Base-by-base conservation (phyloP, 2,888 invertebrate genomes). In the Dugesia japonica region DNA sequence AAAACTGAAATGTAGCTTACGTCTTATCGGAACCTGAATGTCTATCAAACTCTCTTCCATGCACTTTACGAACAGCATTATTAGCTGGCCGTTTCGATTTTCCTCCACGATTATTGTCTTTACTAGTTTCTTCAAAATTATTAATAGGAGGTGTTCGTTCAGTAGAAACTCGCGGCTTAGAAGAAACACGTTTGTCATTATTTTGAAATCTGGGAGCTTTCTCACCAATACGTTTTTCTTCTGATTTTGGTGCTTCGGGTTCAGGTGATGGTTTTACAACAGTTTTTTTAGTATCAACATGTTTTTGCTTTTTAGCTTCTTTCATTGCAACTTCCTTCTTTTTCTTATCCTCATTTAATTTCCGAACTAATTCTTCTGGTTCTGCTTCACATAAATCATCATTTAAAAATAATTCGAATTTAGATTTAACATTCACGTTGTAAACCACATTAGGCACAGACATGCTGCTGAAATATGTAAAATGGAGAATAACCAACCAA, bases 1-100 rank as follows among this genome's bases (percentile, higher is more conserved):
- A n/a, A n/a, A n/a, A n/a, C n/a, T n/a, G n/a, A n/a, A n/a, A n/a
- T n/a, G n/a, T n/a, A n/a, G 74, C n/a, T 85, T 86, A 89, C 89
- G 92, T 93, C 87, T 91, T 92, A 85, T 93, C 93, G 79, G 92
- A 92, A 80, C 94, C 94, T 82, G 93, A 93, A 85, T 93, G 91
- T 81, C 94, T 89, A 86, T 94, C 94, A 84, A 91, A 94, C 87
- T 94, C 94, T 73, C 94, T 89, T 86, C 92, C 92, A 23, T 56
- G 56, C 1, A 23, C 23, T 23, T 56, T 56, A 7, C 23, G n/a
- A n/a, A 23, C 20, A 4, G 17, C 56, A 31, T 31, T 31, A 31
- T 31, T 31, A 31, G 31, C 31, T 31, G 31, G 31, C n/a, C 56
- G 56, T n/a, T 56, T 56, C n/a, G 4, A 4, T 56, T 56, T 56